These are phyloP conservation scores for Panthera tigris DNA, from an alignment of 2,113 vertebrate genomes.

Conservation along the genomic window DNA sequence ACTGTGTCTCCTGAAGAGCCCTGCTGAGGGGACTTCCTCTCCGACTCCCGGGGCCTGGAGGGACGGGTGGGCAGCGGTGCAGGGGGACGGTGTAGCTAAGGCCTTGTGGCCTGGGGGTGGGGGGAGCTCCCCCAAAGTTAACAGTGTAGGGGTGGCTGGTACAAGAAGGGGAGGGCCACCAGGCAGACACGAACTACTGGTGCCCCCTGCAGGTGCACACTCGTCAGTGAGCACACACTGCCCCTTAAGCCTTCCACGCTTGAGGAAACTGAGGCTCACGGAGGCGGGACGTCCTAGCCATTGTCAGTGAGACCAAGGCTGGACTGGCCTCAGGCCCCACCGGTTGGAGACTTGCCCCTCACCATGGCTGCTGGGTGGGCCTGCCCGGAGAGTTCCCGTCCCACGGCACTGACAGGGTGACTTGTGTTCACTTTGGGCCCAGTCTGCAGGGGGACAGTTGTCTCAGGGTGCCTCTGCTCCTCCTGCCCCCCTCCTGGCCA, in stretches of 20 bases:
- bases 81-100: background rate
- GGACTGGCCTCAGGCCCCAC: background rate
- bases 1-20: accelerated
- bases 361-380: background rate
- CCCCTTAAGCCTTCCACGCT: background rate
- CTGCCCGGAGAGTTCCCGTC: background rate
- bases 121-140: background rate
- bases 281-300: background rate
- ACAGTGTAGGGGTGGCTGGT: accelerated
- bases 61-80: no score
- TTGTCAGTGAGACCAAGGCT: background rate
- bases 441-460: no score
- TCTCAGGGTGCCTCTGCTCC: background rate
- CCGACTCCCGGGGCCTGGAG: background rate
- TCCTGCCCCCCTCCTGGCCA: background rate
- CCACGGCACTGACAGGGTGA: background rate
- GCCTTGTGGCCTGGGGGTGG: no score
- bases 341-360: background rate
- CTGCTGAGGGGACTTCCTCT: background rate
- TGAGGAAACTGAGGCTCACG: background rate
- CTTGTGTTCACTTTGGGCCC: background rate
- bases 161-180: no score
- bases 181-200: background rate
- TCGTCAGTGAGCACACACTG: background rate
- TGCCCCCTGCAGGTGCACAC: no score